Percentiles rank a stretch among this genome's conserved stretches.
phyloP scores from a whole-genome alignment of 2,888 invertebrate species.

The Rhagium mordax region DNA sequence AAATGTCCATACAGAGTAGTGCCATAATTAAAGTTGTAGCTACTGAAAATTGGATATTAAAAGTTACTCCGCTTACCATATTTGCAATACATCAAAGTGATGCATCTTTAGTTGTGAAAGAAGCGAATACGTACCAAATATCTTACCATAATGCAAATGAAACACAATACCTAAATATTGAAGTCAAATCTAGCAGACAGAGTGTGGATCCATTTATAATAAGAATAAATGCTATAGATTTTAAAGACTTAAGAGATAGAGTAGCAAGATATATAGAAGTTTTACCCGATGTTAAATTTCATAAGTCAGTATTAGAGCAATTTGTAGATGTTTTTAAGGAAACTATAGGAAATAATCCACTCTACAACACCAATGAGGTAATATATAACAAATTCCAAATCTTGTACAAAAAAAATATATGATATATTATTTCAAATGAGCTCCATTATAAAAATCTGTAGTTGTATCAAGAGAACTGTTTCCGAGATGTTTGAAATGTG shows the following conservation, averaged over 20 bases:
- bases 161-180: slow-evolving; percentile 87
- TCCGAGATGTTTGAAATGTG: no score
- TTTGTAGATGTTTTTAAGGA: slow-evolving; percentile 89
- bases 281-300: slow-evolving; percentile 80
- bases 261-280: slow-evolving; percentile 79
- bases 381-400: no score
- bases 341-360: slow-evolving; percentile 80
- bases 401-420: no score
- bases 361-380: slow-evolving; percentile 68
- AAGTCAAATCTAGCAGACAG: slow-evolving; percentile 78
- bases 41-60: slow-evolving; percentile 91
- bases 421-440: no score
- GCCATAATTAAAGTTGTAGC: slow-evolving; percentile 80
- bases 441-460: no score
- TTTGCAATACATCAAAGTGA: slow-evolving; percentile 86
- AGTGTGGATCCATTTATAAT: slow-evolving; percentile 77
- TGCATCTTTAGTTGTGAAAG: slow-evolving; percentile 81
- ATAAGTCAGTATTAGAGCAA: slow-evolving; percentile 85
- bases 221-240: slow-evolving; percentile 84
- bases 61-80: slow-evolving; percentile 83
- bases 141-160: slow-evolving; percentile 80
- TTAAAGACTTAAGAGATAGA: slow-evolving; percentile 83
- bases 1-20: slow-evolving; percentile 80
- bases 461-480: no score
- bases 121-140: slow-evolving; percentile 81